Conservation (phyloP, 2,797 vertebrate species). For the Coregonus ussuriensis region DNA sequence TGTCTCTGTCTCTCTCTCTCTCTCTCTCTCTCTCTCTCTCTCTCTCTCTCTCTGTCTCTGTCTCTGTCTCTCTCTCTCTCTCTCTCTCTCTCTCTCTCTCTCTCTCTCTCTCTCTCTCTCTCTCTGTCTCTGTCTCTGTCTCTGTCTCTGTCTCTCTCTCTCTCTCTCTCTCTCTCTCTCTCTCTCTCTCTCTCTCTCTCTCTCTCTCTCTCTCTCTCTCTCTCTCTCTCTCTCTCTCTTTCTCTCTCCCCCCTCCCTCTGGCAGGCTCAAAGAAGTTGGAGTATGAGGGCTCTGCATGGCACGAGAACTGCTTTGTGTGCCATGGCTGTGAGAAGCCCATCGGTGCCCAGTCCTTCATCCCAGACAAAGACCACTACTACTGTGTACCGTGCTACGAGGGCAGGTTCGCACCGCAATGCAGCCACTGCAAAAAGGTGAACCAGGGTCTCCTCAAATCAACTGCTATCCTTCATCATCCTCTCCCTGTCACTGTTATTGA, state of each 20-base stretch:
- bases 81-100: not conserved
- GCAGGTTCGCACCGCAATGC: slow-evolving; percentile 88
- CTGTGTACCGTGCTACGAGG: slow-evolving; percentile 93
- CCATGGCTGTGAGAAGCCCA: slow-evolving; percentile 88
- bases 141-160: not conserved
- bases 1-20: not conserved
- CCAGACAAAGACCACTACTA: slow-evolving; percentile 88
- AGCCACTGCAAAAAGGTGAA: slow-evolving; percentile 91
- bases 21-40: not conserved
- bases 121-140: not conserved
- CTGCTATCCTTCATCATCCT: not conserved
- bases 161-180: not conserved
- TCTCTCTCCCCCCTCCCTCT: not conserved
- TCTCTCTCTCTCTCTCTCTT: not conserved
- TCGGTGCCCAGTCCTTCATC: slow-evolving; percentile 89
- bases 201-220: not conserved
- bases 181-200: not conserved
- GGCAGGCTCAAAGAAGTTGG: slow-evolving; percentile 88
- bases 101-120: not conserved
- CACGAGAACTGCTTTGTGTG: slow-evolving; percentile 93
- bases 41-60: too few relatives aligned
- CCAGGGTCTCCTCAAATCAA: too few relatives aligned
- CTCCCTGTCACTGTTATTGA: not conserved
- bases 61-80: too few relatives aligned
- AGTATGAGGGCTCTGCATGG: slow-evolving; percentile 87